Conservation (phyloP, 92 coral and sea anemone species). For the Ricordea florida region DNA sequence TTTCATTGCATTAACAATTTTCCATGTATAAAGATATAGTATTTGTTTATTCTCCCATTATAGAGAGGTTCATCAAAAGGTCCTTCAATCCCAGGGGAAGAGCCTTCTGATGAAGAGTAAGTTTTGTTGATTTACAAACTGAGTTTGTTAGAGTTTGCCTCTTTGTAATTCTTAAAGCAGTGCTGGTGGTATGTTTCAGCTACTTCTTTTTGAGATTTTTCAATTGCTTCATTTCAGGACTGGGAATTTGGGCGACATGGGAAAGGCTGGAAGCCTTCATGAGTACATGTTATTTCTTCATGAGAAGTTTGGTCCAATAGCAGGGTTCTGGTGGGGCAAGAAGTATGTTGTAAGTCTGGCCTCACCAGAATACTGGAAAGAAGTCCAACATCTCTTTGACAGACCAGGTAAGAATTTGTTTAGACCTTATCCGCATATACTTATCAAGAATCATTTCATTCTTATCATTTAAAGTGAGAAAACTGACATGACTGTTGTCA, state of each 20-base stretch:
- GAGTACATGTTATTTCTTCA: slow-evolving; percentile 68
- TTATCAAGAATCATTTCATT: neutral
- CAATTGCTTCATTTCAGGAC: slow-evolving; percentile 38
- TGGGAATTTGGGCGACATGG: slow-evolving; percentile 81
- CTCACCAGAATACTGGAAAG: slow-evolving; percentile 86
- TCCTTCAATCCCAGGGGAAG: slow-evolving; percentile 86
- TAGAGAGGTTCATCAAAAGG: slow-evolving; percentile 77
- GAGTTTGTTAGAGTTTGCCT: no score
- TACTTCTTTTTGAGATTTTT: neutral
- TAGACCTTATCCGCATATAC: neutral
- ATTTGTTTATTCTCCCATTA: neutral
- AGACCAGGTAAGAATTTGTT: slow-evolving; percentile 78
- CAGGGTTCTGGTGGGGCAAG: slow-evolving; percentile 94
- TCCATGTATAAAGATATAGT: no score
- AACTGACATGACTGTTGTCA: no score
- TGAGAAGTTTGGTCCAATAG: slow-evolving; percentile 76
- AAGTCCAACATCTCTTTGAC: slow-evolving; percentile 77
- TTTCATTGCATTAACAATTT: no score
- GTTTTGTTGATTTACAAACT: neutral
- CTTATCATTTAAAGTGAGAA: neutral
- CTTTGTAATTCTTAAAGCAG: neutral
- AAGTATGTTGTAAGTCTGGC: slow-evolving; percentile 77
- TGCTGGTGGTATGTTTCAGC: neutral
- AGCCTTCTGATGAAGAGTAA: slow-evolving; percentile 84
- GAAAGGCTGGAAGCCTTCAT: slow-evolving; percentile 88